Base-by-base conservation (phyloP, 2,113 vertebrate species). In the Stegastes partitus region DNA sequence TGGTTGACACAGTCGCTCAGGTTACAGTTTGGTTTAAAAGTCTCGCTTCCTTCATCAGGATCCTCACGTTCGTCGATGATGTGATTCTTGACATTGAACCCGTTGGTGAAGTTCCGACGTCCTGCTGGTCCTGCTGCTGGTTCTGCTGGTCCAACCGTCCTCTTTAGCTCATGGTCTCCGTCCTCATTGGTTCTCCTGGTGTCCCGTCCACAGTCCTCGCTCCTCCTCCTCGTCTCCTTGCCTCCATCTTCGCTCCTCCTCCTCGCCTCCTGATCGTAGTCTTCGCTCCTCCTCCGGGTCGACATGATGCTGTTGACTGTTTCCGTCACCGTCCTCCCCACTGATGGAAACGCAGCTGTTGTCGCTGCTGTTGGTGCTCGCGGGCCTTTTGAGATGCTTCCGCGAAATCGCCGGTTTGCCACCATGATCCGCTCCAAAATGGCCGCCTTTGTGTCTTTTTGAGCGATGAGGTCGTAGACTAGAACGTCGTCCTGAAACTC, bases 401-500 rank as follows among this genome's bases (percentile, higher is more conserved):
- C 71, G 0, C 31, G 16, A 0, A 39, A 12, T 19, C 55, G 64
- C 1, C 42, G 65, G 21, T 79, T 85, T 0, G 67, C 51, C 0
- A 71, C 71, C 64, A 83, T 80, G 3, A 85, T 70, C 34, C 56
- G 28, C 21, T 90, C 90, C 80, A 90, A 68, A 19, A 88, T 72
- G 21, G 82, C 85, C 0, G 94, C 94, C 56, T 94, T 92, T 1
- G 92, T 55, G 42, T 99, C 97, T 72, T 95, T 97, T 86, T 96
- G 92, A 0, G 97, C 96, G 15, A 98, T 96, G 0, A 99, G 91
- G 83, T 96, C 93, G 53, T 99, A 99, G 65, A 98, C 96, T 84
- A 97, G 94, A 25, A 97, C 94, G 1, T 99, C 98, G 2, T 98
- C 96, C 91, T 98, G 95, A 63, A 99, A 99, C 78, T 99, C 97